Percentiles rank a stretch among this genome's conserved stretches.
Evolutionary conservation across 2,797 vertebrate genomes (phyloP).

Genomic region (Ctenochaetus hawaiiensis): DNA sequence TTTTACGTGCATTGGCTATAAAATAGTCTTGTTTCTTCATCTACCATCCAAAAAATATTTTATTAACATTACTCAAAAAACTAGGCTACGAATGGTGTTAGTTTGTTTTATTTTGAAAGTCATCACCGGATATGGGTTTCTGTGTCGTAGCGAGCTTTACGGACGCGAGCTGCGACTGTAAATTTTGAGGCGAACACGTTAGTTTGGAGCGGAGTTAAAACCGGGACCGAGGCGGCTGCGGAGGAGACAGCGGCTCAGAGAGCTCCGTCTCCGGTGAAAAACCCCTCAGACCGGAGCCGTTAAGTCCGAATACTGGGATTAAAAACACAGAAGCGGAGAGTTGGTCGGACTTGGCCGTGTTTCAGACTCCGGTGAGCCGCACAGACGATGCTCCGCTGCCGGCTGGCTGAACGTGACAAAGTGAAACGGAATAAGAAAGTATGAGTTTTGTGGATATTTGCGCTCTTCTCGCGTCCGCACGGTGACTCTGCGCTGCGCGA

Average conservation of each 20-base stretch:
- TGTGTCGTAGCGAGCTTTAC: rapidly evolving
- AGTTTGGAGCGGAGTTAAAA: conserved; percentile 61
- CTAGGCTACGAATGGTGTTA: background rate
- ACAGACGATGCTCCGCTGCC: conserved; percentile 31
- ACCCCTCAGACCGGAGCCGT: background rate
- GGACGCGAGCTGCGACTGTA: conserved; percentile 11
- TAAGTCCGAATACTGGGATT: background rate
- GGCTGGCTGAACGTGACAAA: conserved; percentile 11
- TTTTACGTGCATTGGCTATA: too few species aligned
- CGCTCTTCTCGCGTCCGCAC: rapidly evolving
- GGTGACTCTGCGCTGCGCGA: conserved; percentile 22
- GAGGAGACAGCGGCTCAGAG: background rate
- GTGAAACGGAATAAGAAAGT: conserved; percentile 27
- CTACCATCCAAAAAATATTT: too few species aligned
- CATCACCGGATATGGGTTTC: background rate
- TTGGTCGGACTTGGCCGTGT: conserved; percentile 61
- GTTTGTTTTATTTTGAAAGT: conserved; percentile 56
- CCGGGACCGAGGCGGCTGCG: background rate
- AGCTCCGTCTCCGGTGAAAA: background rate
- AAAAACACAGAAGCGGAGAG: conserved; percentile 17
- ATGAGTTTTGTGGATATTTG: background rate
- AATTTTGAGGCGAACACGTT: conserved; percentile 55
- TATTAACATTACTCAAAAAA: too few species aligned
- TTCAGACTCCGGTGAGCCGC: conserved; percentile 41
- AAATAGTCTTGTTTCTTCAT: too few species aligned